Conservation (phyloP, 2,113 vertebrate genomes). For the Tupaia tana region DNA sequence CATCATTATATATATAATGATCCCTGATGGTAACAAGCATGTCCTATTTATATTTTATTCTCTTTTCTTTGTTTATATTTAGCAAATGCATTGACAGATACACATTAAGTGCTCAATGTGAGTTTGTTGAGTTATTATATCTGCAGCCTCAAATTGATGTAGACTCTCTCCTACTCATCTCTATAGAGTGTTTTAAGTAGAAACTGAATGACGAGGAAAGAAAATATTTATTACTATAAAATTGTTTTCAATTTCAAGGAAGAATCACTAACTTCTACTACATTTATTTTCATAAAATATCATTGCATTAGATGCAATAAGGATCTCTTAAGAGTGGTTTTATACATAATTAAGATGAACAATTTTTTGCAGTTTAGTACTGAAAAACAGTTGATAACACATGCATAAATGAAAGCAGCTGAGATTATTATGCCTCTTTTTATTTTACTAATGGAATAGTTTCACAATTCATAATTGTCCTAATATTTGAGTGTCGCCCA, state of each 20-base stretch:
- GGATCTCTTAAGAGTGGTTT: slow-evolving; percentile 8
- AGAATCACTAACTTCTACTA: slow-evolving; percentile 5
- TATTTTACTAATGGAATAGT: slow-evolving; percentile 50
- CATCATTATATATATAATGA: background rate
- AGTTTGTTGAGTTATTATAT: slow-evolving; percentile 3
- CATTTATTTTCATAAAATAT: slow-evolving; percentile 35
- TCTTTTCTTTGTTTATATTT: slow-evolving; percentile 18
- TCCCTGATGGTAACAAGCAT: background rate
- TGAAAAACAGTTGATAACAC: slow-evolving; percentile 46
- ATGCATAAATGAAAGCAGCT: background rate
- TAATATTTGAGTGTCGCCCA: slow-evolving; percentile 52
- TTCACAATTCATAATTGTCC: slow-evolving; percentile 58
- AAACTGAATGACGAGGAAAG: slow-evolving; percentile 16
- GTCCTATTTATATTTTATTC: background rate
- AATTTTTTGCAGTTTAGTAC: background rate
- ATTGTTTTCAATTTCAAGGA: slow-evolving; percentile 34
- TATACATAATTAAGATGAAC: slow-evolving; percentile 1
- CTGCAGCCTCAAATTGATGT: background rate
- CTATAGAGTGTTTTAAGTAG: background rate
- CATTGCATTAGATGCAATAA: background rate
- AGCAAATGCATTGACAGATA: background rate
- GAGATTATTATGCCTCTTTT: slow-evolving; percentile 23
- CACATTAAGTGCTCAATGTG: background rate
- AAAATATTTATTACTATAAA: slow-evolving; percentile 46
- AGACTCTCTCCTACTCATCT: background rate